phyloP scores from a whole-genome alignment of 2,797 vertebrate genomes.

The Apogon talboti region DNA sequence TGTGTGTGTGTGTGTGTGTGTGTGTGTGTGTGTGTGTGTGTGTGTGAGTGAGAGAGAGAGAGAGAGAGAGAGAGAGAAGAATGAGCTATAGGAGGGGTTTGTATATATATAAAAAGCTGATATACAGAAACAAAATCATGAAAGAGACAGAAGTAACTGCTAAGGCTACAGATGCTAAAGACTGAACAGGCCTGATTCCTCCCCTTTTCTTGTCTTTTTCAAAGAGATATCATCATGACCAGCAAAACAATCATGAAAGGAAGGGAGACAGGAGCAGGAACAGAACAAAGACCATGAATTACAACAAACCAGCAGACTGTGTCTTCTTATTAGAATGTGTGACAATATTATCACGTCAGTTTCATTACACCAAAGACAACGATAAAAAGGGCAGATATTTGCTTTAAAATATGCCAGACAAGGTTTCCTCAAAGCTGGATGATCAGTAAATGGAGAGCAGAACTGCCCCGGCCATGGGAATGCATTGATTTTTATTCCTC shows the following conservation, averaged over 20 bases:
- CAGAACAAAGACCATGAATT: constrained; percentile 74
- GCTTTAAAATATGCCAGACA: constrained; percentile 65
- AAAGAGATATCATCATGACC: constrained; percentile 80
- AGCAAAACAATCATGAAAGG: constrained; percentile 76
- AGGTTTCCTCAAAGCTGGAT: constrained; percentile 55
- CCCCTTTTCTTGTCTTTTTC: constrained; percentile 72
- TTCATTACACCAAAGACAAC: constrained; percentile 71
- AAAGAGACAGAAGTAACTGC: constrained; percentile 69
- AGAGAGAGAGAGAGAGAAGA: constrained; percentile 5
- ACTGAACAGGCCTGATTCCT: constrained; percentile 68
- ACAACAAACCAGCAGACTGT: constrained; percentile 64
- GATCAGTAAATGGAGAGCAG: constrained; percentile 62
- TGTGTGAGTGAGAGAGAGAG: constrained; percentile 25
- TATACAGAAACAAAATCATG: constrained; percentile 47
- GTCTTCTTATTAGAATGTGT: constrained; percentile 72
- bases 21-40: constrained; percentile 42
- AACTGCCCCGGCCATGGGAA: constrained; percentile 29
- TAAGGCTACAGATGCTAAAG: constrained; percentile 75
- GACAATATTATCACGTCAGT: constrained; percentile 73
- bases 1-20: constrained; percentile 40
- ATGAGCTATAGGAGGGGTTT: constrained; percentile 35
- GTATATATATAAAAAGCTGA: constrained; percentile 45
- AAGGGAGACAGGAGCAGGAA: constrained; percentile 54
- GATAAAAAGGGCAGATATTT: constrained; percentile 68
- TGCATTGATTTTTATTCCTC: constrained; percentile 52